These are phyloP conservation scores for Potamilus streckersoni DNA, from an alignment of 1,140 invertebrate genomes.

Conservation along the genomic window DNA sequence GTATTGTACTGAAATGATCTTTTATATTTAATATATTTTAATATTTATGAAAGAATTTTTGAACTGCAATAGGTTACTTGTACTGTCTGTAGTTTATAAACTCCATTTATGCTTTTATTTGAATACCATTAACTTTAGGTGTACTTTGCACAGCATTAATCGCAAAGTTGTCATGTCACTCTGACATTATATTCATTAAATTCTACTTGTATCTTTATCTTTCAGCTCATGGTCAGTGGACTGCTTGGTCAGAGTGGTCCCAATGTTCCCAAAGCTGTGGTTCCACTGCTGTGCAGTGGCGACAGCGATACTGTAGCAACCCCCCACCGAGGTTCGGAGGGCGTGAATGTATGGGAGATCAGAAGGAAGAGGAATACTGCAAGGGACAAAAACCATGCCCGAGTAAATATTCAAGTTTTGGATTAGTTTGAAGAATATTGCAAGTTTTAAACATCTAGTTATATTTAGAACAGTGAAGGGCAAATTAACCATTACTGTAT, in stretches of 20 bases:
- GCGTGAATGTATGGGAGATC: slow-evolving; percentile 49
- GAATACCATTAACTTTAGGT: slow-evolving; percentile 61
- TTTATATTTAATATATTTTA: too few relatives aligned
- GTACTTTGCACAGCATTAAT: slow-evolving; percentile 66
- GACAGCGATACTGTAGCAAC: slow-evolving; percentile 59
- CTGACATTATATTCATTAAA: too few relatives aligned
- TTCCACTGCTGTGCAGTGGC: slow-evolving; percentile 35
- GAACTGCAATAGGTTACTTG: too few relatives aligned
- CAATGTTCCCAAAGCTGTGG: slow-evolving; percentile 62
- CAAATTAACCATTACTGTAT: too few relatives aligned
- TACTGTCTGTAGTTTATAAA: too few relatives aligned
- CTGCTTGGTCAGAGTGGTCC: slow-evolving; percentile 63
- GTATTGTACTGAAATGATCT: too few relatives aligned
- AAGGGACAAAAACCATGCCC: slow-evolving; percentile 55
- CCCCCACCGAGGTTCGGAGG: slow-evolving; percentile 64
- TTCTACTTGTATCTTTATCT: slow-evolving; percentile 12
- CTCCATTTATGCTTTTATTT: too few relatives aligned
- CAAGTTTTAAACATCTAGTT: too few relatives aligned
- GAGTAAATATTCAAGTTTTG: slow-evolving; percentile 62
- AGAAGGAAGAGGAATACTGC: slow-evolving; percentile 59
- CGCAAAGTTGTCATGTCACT: not conserved
- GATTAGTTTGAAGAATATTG: too few relatives aligned
- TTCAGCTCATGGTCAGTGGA: slow-evolving; percentile 64
- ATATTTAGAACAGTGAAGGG: too few relatives aligned
- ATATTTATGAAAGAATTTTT: too few relatives aligned